Percentiles rank a stretch among this genome's conserved stretches.
phyloP scores from a whole-genome alignment of 64 coral and sea anemone species.

The Hydrozoanthus tunicans region DNA sequence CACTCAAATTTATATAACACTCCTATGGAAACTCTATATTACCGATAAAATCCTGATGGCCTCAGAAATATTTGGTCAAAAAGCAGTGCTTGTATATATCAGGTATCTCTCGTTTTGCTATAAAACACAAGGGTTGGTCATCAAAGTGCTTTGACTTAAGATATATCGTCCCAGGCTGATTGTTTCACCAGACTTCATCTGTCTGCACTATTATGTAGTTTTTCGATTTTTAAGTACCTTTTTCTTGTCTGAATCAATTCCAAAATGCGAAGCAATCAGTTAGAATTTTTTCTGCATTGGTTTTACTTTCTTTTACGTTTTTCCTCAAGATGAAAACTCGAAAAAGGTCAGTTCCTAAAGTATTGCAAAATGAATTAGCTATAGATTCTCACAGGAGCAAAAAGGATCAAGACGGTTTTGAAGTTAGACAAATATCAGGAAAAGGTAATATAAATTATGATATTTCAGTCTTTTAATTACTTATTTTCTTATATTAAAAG shows the following conservation, averaged over 20 bases:
- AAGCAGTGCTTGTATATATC: neutral
- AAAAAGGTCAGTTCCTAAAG: neutral
- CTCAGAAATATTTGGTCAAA: too few relatives aligned
- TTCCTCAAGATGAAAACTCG: neutral
- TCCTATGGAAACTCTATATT: too few relatives aligned
- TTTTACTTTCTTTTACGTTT: neutral
- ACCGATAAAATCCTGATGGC: too few relatives aligned
- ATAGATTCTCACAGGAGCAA: neutral
- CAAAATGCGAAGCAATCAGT: neutral
- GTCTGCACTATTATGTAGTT: neutral
- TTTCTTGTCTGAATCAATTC: neutral
- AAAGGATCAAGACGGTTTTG: slow-evolving; percentile 27
- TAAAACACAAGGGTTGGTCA: neutral
- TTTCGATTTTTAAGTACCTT: neutral
- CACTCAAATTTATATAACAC: too few relatives aligned
- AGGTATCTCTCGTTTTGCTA: neutral
- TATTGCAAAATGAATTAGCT: slow-evolving; percentile 14
- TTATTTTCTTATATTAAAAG: too few relatives aligned
- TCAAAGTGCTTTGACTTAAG: neutral
- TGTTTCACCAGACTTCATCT: neutral
- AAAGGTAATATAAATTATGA: neutral
- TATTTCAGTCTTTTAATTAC: neutral
- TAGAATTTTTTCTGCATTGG: neutral
- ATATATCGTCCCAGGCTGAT: neutral
- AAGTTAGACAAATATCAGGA: neutral